Evolutionary conservation across 2,113 vertebrate species (phyloP).

Genomic region (Erpornis zantholeuca): DNA sequence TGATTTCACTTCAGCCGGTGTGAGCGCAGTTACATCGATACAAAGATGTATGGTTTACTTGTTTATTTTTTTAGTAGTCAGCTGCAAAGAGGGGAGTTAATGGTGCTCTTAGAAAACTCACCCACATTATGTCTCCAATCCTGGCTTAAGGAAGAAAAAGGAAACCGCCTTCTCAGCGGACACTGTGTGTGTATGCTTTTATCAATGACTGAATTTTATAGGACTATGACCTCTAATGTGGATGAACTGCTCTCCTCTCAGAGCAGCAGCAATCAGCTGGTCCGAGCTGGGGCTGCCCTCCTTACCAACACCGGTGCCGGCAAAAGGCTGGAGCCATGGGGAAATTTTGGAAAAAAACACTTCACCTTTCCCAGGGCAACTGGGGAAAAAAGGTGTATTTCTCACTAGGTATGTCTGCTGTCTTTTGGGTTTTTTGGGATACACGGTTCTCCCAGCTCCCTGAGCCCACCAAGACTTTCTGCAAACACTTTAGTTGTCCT

Average conservation of each 20-base stretch:
- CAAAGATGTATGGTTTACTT: not conserved
- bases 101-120: not conserved
- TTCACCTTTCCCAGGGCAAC: not conserved
- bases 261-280: not conserved
- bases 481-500: not conserved
- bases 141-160: not conserved
- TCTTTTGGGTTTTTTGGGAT: not conserved
- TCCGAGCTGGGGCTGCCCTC: fast-evolving
- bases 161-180: not conserved
- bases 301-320: fast-evolving
- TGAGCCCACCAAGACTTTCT: not conserved
- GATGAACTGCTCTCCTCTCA: not conserved
- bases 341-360: not conserved
- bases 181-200: not conserved
- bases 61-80: fast-evolving
- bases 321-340: not conserved
- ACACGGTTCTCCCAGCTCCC: fast-evolving
- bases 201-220: not conserved
- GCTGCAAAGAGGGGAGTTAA: not conserved
- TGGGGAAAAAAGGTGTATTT: not conserved
- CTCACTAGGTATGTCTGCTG: fast-evolving
- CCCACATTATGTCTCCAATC: not conserved
- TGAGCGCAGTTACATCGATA: not conserved
- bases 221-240: fast-evolving
- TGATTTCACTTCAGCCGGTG: not conserved